Percentiles rank a stretch among this genome's conserved stretches.
phyloP scores from a whole-genome alignment of 2,888 invertebrate genomes.

The Maniola hyperantus region DNA sequence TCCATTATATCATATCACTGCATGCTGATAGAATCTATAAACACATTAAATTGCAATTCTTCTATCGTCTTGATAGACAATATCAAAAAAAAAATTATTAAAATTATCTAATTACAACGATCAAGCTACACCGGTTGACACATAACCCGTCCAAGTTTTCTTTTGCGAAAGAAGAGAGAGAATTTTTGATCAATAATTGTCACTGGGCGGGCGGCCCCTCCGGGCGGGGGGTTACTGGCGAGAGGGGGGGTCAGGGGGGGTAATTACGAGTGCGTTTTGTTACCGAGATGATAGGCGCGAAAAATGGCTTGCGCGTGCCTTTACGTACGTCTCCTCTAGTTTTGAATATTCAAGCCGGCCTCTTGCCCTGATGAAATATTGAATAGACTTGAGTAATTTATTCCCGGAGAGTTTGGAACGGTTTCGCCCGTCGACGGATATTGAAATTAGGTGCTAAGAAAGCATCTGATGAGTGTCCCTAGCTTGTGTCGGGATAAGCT shows the following conservation, averaged over 20 bases:
- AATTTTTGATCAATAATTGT: conserved; percentile 88
- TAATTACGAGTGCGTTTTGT: conserved; percentile 83
- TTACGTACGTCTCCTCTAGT: conserved; percentile 79
- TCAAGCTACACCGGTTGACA: conserved; percentile 75
- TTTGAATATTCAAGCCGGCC: conserved; percentile 81
- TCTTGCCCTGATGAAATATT: conserved; percentile 81
- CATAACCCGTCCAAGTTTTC: conserved; percentile 84
- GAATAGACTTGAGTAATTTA: conserved; percentile 80
- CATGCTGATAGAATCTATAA: not conserved
- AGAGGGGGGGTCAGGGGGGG: conserved; percentile 61
- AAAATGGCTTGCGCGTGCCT: conserved; percentile 83
- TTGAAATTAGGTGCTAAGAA: conserved; percentile 81
- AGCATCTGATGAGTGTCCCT: conserved; percentile 69
- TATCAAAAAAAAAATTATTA: conserved; percentile 43
- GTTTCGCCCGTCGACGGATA: conserved; percentile 76
- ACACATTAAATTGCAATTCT: not conserved
- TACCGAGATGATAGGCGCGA: conserved; percentile 83
- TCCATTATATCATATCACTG: no score
- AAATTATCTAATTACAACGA: conserved; percentile 76
- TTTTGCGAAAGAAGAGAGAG: conserved; percentile 85
- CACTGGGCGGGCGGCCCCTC: conserved; percentile 80
- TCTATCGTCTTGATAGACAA: not conserved
- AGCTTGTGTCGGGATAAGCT: conserved; percentile 36
- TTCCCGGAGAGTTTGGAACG: conserved; percentile 79
- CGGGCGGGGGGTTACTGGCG: conserved; percentile 49